These are phyloP conservation scores for Carettochelys insculpta DNA, from an alignment of 2,113 vertebrate species.

Conservation along the genomic window DNA sequence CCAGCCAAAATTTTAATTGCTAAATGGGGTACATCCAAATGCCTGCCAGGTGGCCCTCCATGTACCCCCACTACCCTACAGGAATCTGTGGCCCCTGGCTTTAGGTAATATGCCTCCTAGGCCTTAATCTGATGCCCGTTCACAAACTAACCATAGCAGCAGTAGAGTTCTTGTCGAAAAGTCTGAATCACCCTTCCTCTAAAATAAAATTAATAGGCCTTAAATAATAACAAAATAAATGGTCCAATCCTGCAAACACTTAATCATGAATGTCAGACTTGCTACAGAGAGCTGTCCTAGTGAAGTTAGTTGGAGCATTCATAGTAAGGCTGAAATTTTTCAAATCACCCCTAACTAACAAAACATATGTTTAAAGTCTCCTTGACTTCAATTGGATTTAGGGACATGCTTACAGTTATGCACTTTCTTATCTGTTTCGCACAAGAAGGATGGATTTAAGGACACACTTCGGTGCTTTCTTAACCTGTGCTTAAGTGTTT, in stretches of 20 bases:
- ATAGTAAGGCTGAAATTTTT: not conserved
- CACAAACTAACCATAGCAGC: not conserved
- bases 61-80: too few species aligned
- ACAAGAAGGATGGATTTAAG: not conserved
- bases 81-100: too few species aligned
- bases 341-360: not conserved
- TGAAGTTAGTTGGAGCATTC: not conserved
- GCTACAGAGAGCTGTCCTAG: not conserved
- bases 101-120: not conserved
- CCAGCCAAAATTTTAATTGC: too few species aligned
- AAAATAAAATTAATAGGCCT: not conserved
- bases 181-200: too few species aligned
- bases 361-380: not conserved
- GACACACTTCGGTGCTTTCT: not conserved
- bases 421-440: not conserved
- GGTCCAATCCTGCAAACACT: rapidly evolving
- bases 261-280: not conserved
- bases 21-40: too few species aligned
- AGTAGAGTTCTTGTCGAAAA: too few species aligned
- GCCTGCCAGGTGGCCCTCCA: too few species aligned
- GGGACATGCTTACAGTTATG: not conserved
- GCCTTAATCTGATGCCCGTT: not conserved
- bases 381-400: not conserved
- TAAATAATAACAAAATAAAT: not conserved
- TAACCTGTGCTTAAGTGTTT: not conserved